Evolutionary conservation across 2,888 invertebrate species (phyloP).

Genomic region (Cantharis lateralis): DNA sequence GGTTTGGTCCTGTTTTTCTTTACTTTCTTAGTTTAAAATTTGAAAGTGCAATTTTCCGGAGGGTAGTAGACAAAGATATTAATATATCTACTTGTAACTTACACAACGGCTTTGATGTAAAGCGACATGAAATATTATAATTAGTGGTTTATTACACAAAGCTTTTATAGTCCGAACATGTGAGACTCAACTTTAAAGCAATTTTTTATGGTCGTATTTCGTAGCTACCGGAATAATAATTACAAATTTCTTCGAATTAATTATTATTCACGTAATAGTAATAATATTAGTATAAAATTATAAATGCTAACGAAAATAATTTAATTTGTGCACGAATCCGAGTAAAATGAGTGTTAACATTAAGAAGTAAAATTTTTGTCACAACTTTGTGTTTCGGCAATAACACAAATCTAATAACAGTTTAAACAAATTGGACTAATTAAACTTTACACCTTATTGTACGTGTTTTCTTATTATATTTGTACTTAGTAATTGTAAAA

Average conservation of each 20-base stretch:
- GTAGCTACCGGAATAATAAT: neutral
- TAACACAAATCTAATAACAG: constrained; percentile 15
- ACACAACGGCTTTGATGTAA: no score
- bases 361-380: constrained; percentile 2
- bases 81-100: no score
- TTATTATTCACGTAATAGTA: neutral
- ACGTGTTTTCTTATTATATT: constrained; percentile 22
- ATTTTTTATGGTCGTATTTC: neutral
- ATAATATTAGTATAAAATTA: neutral
- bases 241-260: neutral
- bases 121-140: no score
- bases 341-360: neutral
- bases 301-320: neutral
- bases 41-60: no score
- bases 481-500: constrained; percentile 20
- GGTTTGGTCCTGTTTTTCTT: no score
- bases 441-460: constrained; percentile 21
- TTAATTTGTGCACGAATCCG: neutral
- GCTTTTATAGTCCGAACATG: no score
- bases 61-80: no score
- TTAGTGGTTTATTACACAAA: no score
- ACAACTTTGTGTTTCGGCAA: constrained; percentile 5
- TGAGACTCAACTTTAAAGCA: no score
- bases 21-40: no score
- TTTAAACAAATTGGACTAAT: constrained; percentile 21